Evolutionary conservation across 2,113 vertebrate species (phyloP).

Genomic region (Muscicapa adusta): DNA sequence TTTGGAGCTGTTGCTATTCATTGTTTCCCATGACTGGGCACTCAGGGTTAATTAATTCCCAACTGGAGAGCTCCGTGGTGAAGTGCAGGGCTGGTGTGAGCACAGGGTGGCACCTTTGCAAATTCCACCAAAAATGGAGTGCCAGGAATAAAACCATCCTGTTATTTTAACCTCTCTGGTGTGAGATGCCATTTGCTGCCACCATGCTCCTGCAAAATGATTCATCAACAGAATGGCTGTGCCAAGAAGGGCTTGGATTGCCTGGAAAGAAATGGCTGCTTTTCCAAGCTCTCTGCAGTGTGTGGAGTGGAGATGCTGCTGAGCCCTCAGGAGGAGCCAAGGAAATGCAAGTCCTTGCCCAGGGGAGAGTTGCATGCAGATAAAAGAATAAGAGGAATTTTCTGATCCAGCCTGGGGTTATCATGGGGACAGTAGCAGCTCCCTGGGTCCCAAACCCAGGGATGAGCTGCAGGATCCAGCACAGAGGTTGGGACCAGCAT

Average conservation of each 20-base stretch:
- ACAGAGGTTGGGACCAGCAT: fast-evolving
- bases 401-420: not conserved
- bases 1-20: not conserved
- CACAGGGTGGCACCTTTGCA: not conserved
- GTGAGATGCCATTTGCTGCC: not conserved
- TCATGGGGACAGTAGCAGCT: fast-evolving
- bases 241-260: not conserved
- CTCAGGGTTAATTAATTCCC: not conserved
- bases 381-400: not conserved
- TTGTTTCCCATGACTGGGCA: not conserved
- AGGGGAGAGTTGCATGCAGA: not conserved
- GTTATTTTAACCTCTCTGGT: not conserved
- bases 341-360: not conserved
- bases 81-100: not conserved
- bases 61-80: not conserved
- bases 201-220: not conserved
- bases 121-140: not conserved
- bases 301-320: not conserved
- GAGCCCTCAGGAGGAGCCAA: not conserved
- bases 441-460: not conserved
- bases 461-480: not conserved
- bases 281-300: not conserved
- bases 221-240: not conserved
- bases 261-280: not conserved
- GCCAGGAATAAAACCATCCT: not conserved